Evolutionary conservation across 2,797 vertebrate genomes (phyloP), one percentile per base, ranked within the genome.

Genomic region (Sardinella longiceps): DNA sequence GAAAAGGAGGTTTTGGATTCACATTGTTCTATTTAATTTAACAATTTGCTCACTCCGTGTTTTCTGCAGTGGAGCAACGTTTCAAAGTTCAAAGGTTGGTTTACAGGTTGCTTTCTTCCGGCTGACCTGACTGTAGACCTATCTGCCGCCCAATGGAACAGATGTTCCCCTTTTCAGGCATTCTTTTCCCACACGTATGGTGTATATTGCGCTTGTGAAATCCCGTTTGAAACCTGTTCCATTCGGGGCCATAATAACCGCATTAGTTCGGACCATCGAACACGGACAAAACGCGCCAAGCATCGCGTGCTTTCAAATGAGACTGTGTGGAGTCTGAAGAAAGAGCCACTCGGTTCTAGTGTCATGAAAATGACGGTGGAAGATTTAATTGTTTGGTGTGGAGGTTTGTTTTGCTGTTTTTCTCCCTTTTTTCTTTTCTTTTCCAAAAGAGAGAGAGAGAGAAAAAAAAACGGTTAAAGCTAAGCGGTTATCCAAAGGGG

Each of bases 221-320:
- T 96, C 97, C 96, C 94, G 96, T 95, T 96, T 95, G 96, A 97
- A 97, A 98, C 97, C 97, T 97, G 97, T 96, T 97, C 97, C 96
- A 95, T 97, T 96, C 93, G 95, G 93, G 91, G 92, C 93, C 94
- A 98, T 97, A 98, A 98, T 98, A 96, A 97, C 95, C 97, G 96
- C 95, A 96, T 98, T 98, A 98, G 96, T 95, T 96, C 97, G 96
- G 97, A 94, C 97, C 97, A 96, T 92, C 96, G 96, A 95, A 93
- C 96, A 95, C 93, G 94, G 94, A 98, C 97, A 98, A 98, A 96
- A 96, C 95, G 93, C 94, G 90, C 92, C 92, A 95, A 94, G 94
- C 95, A 96, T 96, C 96, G 95, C 96, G 96, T 96, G 96, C 95
- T 96, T 96, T 96, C 95, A 95, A 96, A 95, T 95, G 94, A 96